phyloP scores from a whole-genome alignment of 1,140 invertebrate species.

The Orchesella cincta region DNA sequence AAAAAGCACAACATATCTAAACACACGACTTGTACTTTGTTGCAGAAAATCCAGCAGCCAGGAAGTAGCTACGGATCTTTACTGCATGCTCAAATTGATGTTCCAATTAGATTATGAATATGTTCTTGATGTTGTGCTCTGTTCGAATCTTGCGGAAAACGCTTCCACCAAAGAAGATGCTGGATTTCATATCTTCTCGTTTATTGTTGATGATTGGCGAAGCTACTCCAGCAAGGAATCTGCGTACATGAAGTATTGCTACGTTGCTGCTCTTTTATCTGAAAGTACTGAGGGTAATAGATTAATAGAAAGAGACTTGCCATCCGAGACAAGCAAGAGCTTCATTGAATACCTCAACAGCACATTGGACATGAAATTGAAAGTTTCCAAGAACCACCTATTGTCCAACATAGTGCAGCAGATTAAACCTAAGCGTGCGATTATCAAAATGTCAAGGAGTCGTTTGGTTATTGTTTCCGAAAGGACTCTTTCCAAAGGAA shows the following conservation, averaged over 20 bases:
- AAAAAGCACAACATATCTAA: background rate
- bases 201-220: slow-evolving; percentile 2
- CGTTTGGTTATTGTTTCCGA: background rate
- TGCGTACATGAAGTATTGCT: background rate
- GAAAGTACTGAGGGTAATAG: background rate
- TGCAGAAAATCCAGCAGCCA: background rate
- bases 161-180: background rate
- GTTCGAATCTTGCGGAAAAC: background rate
- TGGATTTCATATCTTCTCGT: background rate
- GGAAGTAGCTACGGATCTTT: background rate
- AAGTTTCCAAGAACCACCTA: background rate
- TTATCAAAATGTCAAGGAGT: background rate
- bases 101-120: background rate
- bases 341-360: background rate
- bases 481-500: background rate
- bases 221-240: background rate
- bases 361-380: background rate
- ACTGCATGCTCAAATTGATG: background rate
- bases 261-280: background rate
- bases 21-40: background rate
- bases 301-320: background rate
- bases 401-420: background rate
- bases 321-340: background rate
- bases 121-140: background rate
- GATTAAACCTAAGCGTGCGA: background rate